Conservation (phyloP, 2,888 invertebrate genomes). For the Apodemia mormo region DNA sequence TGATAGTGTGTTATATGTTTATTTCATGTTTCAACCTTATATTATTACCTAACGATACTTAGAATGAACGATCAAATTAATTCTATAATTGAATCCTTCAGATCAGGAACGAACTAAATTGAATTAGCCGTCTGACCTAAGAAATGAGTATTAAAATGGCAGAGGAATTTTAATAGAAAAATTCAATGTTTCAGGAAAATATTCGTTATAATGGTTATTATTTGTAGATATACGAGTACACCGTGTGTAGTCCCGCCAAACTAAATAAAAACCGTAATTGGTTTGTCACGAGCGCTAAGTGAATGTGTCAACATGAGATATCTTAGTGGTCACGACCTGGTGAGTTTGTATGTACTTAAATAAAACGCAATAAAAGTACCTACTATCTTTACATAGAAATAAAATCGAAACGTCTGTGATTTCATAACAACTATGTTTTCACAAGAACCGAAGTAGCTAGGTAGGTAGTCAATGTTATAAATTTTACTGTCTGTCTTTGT, state of each 20-base stretch:
- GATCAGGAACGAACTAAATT: not conserved
- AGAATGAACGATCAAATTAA: no score
- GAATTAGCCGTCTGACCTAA: not conserved
- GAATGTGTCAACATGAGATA: slow-evolving; percentile 26
- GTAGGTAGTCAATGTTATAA: no score
- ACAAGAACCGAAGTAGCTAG: no score
- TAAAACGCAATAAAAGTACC: not conserved
- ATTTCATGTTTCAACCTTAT: no score
- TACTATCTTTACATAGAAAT: no score
- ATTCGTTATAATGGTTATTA: not conserved
- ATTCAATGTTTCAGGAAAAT: slow-evolving; percentile 7
- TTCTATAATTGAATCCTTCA: not conserved
- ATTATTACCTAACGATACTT: no score
- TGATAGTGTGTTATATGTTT: no score
- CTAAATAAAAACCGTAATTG: slow-evolving; percentile 17
- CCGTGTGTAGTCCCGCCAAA: not conserved
- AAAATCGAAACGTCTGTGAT: no score
- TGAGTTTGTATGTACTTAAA: slow-evolving; percentile 3
- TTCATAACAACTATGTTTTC: no score
- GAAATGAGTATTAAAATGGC: not conserved
- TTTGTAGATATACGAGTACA: not conserved
- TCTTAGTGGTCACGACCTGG: slow-evolving; percentile 22
- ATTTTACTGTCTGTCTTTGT: no score
- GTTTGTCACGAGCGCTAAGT: slow-evolving; percentile 26
- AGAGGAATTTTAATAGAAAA: slow-evolving; percentile 4